Evolutionary conservation across 1,140 invertebrate genomes (phyloP).

Genomic region (Mizuhopecten yessoensis): DNA sequence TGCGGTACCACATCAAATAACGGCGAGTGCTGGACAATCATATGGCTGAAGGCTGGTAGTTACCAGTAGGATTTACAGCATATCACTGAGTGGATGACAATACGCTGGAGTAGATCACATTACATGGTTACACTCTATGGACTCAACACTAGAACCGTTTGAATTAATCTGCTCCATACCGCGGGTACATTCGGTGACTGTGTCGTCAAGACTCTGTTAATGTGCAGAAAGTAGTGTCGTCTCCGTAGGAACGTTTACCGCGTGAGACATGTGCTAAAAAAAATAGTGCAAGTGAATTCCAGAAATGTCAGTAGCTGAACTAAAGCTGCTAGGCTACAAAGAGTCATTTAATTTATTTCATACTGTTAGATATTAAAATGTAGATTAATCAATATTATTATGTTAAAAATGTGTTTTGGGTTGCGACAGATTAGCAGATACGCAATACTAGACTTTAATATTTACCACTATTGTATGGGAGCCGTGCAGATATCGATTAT

Average conservation of each 20-base stretch:
- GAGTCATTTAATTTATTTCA: constrained; percentile 36
- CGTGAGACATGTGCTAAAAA: background rate
- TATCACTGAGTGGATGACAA: background rate
- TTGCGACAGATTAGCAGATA: background rate
- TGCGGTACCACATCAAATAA: constrained; percentile 33
- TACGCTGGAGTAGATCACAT: background rate
- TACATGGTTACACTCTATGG: background rate
- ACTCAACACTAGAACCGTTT: background rate
- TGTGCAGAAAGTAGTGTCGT: background rate
- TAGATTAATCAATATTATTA: background rate
- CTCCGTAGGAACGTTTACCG: background rate
- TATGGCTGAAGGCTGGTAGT: constrained; percentile 26
- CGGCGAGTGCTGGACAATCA: background rate
- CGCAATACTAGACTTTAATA: constrained; percentile 16
- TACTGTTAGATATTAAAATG: background rate
- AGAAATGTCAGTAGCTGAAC: background rate
- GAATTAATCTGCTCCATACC: background rate
- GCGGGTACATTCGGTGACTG: background rate
- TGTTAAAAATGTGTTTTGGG: background rate
- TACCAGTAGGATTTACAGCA: constrained; percentile 25
- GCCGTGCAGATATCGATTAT: background rate
- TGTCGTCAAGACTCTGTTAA: background rate
- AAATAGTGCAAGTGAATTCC: constrained; percentile 17
- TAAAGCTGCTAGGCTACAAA: constrained; percentile 24
- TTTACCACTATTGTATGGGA: background rate